Percentiles rank a stretch among this genome's conserved stretches.
Conservation (phyloP, 2,888 invertebrate species). For the Auanema freiburgensis region DNA sequence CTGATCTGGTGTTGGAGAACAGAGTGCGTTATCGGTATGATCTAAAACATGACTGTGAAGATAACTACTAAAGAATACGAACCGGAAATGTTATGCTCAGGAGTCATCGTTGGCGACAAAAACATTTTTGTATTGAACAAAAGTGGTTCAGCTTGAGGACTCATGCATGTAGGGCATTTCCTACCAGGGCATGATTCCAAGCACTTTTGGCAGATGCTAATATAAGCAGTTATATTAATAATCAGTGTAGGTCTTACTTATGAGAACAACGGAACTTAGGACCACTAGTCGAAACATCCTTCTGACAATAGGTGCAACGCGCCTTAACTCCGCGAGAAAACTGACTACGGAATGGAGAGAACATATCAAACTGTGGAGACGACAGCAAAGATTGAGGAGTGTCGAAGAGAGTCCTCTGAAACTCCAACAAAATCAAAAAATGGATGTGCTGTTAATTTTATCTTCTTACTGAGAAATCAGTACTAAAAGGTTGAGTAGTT, state of each 20-base stretch:
- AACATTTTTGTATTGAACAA: constrained; percentile 16
- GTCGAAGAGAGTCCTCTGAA: constrained; percentile 15
- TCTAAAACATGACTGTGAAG: not conserved
- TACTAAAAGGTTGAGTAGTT: too few species aligned
- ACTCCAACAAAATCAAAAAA: not conserved
- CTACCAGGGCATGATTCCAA: not conserved
- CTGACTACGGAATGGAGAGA: constrained; percentile 4
- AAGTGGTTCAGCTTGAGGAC: not conserved
- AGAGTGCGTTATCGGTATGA: constrained; percentile 1
- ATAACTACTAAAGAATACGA: not conserved
- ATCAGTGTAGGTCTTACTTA: not conserved
- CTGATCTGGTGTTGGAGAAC: constrained; percentile 3
- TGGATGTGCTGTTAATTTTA: too few species aligned
- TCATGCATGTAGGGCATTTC: constrained; percentile 17
- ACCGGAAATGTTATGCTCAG: constrained; percentile 3
- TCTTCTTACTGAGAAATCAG: too few species aligned
- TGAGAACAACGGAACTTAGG: constrained; percentile 11
- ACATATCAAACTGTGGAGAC: constrained; percentile 17
- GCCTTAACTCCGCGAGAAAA: constrained; percentile 6
- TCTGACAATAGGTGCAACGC: constrained; percentile 9
- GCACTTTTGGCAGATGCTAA: too few species aligned
- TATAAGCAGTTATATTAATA: constrained; percentile 1
- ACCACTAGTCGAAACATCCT: constrained; percentile 12
- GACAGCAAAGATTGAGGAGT: constrained; percentile 14
- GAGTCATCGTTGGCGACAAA: constrained; percentile 10